Evolutionary conservation across 2,888 invertebrate genomes (phyloP).

Genomic region (Petrolisthes cinctipes): DNA sequence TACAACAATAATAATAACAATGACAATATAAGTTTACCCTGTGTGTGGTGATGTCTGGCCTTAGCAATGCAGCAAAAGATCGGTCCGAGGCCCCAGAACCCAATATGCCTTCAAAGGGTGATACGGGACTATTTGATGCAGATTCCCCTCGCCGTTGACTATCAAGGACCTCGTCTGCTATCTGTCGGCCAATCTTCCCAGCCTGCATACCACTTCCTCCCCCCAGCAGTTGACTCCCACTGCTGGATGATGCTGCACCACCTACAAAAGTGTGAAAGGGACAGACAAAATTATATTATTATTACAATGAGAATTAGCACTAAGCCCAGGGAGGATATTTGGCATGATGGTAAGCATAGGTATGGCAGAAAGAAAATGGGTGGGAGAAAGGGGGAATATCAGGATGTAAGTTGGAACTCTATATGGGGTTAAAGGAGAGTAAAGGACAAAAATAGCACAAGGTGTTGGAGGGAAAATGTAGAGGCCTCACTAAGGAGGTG

Average conservation of each 20-base stretch:
- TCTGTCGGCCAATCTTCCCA: slow-evolving; percentile 86
- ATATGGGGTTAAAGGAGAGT: no score
- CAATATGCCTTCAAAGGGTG: slow-evolving; percentile 64
- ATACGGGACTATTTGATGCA: slow-evolving; percentile 60
- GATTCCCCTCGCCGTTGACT: slow-evolving; percentile 49
- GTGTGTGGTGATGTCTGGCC: slow-evolving; percentile 49
- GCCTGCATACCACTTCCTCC: slow-evolving; percentile 73
- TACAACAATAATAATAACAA: not conserved
- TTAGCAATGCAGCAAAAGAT: slow-evolving; percentile 53
- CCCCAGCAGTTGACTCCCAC: slow-evolving; percentile 39
- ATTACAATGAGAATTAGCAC: not conserved
- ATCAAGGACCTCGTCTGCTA: slow-evolving; percentile 80
- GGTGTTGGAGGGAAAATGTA: no score
- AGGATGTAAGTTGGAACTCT: no score
- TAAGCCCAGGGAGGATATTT: no score
- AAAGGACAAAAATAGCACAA: no score
- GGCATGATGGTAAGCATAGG: no score
- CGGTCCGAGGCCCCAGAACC: slow-evolving; percentile 52
- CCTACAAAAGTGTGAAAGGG: not conserved
- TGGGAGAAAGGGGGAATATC: no score
- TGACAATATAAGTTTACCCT: slow-evolving; percentile 29
- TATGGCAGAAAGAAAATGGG: no score
- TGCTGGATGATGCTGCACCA: slow-evolving; percentile 42
- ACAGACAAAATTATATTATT: not conserved
- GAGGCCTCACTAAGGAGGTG: no score